Base-by-base conservation (phyloP, 2,113 vertebrate species). In the Phrynosoma blainvillii region DNA sequence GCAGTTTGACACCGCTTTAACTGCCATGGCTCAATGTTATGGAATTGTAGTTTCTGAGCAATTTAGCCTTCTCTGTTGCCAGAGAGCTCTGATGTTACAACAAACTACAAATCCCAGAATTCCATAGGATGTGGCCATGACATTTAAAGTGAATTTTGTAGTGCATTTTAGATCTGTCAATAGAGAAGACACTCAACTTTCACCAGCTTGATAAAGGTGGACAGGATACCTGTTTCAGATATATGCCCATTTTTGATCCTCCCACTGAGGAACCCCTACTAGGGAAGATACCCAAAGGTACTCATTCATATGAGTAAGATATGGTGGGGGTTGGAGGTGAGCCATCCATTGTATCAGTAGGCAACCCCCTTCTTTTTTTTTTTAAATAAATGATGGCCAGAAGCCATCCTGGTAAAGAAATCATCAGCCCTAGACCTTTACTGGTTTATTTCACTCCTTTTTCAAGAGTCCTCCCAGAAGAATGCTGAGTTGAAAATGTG, bases 241-340 rank as follows among this genome's bases (percentile, higher is more conserved):
- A 84, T 8, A 27, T 54, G 4, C 21, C 36, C n/a, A 66, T 77
- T 78, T 77, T 30, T 47, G 30, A 47, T 30, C 25, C 42, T 62
- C 84, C 76, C 40, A 10, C 13, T 10, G 9, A 70, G 23, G 13
- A 66, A 66, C 18, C 40, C 5, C 1, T 18, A 23, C 75, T 5
- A 96, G 94, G 96, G 95, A 97, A 96, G 96, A 91, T 92, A 92
- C 87, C 92, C 95, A 79, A 42, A 71, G 89, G 89, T 94, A 93
- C 89, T 94, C 94, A 94, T 92, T 90, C 96, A 95, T 95, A 90
- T 92, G 82, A 87, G 94, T 74, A 94, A 94, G 92, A 94, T 62
- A 62, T 91, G 71, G 30, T 42, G 20, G 5, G 52, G 13, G 20
- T 2, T 13, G 5, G 13, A 90, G 89, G 93, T 93, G 94, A 25